These are phyloP conservation scores for Tetragnatha versicolor DNA, from an alignment of 1,140 invertebrate species.

Conservation along the genomic window DNA sequence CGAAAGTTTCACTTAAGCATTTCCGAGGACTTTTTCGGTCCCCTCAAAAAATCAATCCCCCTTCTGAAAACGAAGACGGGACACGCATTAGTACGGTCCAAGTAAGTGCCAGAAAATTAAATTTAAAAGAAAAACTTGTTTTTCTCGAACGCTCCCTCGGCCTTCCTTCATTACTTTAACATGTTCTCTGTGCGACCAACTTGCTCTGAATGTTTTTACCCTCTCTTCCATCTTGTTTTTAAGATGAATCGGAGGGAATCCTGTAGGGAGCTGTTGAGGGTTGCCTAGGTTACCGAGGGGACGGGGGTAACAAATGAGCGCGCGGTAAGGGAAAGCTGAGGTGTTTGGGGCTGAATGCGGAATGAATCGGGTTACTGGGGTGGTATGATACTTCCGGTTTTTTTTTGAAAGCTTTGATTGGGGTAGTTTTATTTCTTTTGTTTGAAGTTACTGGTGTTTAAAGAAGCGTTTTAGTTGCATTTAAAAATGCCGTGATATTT, in stretches of 20 bases:
- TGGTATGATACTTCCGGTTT: no score
- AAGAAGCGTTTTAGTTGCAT: no score
- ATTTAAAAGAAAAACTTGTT: constrained; percentile 51
- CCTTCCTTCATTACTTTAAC: constrained; percentile 44
- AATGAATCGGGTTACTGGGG: no score
- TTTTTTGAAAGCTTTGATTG: no score
- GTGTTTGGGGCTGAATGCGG: no score
- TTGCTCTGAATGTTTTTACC: neutral
- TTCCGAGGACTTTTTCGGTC: neutral
- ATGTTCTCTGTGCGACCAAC: constrained; percentile 36
- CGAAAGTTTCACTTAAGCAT: constrained; percentile 39
- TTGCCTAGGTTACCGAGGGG: constrained; percentile 12
- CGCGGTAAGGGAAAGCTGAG: no score
- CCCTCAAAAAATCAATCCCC: constrained; percentile 29
- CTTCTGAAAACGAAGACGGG: constrained; percentile 14
- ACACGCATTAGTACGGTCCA: constrained; percentile 6
- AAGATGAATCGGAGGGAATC: constrained; percentile 35
- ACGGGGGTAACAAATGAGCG: no score
- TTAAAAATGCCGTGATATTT: no score
- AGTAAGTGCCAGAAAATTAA: constrained; percentile 37
- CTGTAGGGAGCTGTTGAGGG: neutral
- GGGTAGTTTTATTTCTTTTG: no score
- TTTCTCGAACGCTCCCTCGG: constrained; percentile 20
- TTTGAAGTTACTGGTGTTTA: no score
- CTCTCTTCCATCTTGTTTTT: constrained; percentile 26